Base-by-base conservation (phyloP, 1,140 invertebrate species). In the Papilio xuthus region DNA sequence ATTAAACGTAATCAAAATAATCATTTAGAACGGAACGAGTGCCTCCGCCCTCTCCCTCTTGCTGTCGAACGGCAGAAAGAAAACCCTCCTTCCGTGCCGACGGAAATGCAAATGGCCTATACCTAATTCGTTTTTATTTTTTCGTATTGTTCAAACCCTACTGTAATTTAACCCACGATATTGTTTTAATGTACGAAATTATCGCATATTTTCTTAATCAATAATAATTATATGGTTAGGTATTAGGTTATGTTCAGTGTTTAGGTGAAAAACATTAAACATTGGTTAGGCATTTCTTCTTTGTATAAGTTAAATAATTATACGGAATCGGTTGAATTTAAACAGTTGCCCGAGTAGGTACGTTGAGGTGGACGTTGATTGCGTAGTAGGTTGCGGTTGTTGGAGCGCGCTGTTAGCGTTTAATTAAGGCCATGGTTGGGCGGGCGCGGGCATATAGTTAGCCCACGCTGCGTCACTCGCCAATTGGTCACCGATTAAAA, bases 1-100 rank as follows among this genome's bases (percentile, higher is more conserved):
- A 93, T 93, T 92, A 93, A 92, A 91, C 83, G 91, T 89, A 93
- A 93, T 93, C 92, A 93, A 93, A 93, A 92, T 92, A 93, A 93
- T 92, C 86, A 92, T 93, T 93, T 92, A 72, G 83, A 82, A 90
- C 79, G 86, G 85, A 83, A 80, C 79, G 84, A 88, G 82, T 80
- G n/a, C 72, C 70, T 32, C 63, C 77, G 69, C 81, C 41, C 81
- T 88, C 87, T 86, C 86, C 56, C 82, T 86, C 85, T 80, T 41
- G 74, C 85, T 56, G 74, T 42, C 76, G 69, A 56, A 26, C 18
- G 15, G 12, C 26, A 81, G 85, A 87, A 84, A 86, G 84, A 82
- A 85, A 85, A 82, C 82, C 79, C 84, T 82, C 78, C 82, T 80
- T 77, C 77, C 75, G 78, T 77, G 78, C 82, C 72, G 77, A 81